A percentile compares a stretch with the other conserved stretches of the same genome.
phyloP scores from a whole-genome alignment of 2,113 vertebrate genomes.

The Gymnobelideus leadbeateri region DNA sequence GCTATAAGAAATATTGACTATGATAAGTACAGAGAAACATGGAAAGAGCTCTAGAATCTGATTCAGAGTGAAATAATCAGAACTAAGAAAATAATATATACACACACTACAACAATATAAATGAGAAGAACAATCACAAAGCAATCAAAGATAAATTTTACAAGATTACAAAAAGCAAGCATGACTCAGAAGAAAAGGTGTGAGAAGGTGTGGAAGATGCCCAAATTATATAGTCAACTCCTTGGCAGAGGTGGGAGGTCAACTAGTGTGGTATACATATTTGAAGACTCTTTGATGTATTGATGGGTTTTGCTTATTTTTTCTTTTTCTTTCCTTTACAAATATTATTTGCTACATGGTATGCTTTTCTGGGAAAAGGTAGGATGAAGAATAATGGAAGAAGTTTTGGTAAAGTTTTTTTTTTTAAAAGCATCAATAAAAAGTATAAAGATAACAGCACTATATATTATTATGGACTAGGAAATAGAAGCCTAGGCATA shows the following conservation, averaged over 20 bases:
- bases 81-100: neutral
- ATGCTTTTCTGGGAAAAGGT: neutral
- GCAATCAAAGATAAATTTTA: neutral
- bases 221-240: neutral
- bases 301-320: neutral
- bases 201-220: neutral
- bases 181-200: neutral
- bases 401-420: conserved; percentile 16
- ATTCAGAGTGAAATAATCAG: neutral
- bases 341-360: neutral
- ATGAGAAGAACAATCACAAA: neutral
- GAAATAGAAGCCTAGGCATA: neutral
- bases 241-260: neutral
- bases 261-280: neutral
- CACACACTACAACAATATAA: neutral
- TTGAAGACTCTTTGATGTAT: neutral
- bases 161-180: neutral
- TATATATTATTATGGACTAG: neutral
- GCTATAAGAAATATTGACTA: neutral
- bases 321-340: neutral
- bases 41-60: neutral
- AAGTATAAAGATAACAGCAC: neutral
- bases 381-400: neutral
- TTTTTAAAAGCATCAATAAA: neutral
- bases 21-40: neutral